Evolutionary conservation across 2,888 invertebrate species (phyloP).

Genomic region (Phortica okadai): DNA sequence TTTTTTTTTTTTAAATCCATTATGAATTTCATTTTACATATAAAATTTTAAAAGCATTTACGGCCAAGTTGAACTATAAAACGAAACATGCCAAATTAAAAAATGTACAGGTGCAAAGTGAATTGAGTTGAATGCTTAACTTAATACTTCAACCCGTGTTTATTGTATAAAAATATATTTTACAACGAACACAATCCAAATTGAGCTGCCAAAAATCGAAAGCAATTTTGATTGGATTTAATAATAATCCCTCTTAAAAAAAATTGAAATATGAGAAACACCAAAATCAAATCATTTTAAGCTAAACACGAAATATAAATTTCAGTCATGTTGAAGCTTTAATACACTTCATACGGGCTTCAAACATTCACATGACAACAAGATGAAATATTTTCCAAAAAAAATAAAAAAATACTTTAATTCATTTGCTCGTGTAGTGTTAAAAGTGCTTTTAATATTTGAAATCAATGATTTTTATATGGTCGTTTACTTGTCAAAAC

Average conservation of each 20-base stretch:
- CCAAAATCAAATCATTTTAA: background rate
- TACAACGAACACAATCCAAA: conserved; percentile 3
- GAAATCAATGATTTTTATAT: too few species aligned
- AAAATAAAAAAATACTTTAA: background rate
- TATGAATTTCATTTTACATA: background rate
- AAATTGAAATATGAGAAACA: background rate
- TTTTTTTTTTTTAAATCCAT: background rate
- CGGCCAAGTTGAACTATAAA: background rate
- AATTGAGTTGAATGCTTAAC: too few species aligned
- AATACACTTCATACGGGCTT: background rate
- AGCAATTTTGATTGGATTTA: conserved; percentile 30
- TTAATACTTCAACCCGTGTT: too few species aligned
- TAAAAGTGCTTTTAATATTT: too few species aligned
- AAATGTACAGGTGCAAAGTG: background rate
- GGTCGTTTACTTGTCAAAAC: too few species aligned
- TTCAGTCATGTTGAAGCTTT: background rate
- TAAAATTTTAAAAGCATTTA: too few species aligned
- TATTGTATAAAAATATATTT: background rate
- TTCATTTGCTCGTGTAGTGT: too few species aligned
- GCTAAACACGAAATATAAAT: background rate
- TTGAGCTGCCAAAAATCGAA: conserved; percentile 10
- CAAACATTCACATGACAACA: background rate
- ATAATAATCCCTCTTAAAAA: background rate
- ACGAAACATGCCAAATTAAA: conserved; percentile 7
- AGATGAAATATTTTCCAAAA: background rate